Percentiles rank a stretch among this genome's conserved stretches.
phyloP scores from a whole-genome alignment of 30 jellyfish, hydroid and myxozoan genomes.

The Aurelia aurita region DNA sequence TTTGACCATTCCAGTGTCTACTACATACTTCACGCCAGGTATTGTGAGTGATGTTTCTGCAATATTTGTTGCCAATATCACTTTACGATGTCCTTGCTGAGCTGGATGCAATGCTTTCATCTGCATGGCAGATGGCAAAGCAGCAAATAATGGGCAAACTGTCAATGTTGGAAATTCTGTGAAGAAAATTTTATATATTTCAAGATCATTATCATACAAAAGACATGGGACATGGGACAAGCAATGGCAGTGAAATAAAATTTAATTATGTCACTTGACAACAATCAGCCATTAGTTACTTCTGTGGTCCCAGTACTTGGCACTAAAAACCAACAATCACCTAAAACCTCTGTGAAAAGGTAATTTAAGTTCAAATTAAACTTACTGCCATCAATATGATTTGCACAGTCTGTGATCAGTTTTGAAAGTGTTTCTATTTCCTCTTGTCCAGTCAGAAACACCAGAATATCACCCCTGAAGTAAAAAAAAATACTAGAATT shows the following conservation, averaged over 20 bases:
- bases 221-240: not conserved
- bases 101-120: slow-evolving; percentile 78
- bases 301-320: too few species aligned
- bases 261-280: too few species aligned
- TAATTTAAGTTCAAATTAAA: not conserved
- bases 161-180: slow-evolving; percentile 73
- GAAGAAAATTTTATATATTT: not conserved
- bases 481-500: not conserved
- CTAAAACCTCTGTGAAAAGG: too few species aligned
- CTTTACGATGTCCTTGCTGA: slow-evolving; percentile 84
- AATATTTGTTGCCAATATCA: slow-evolving; percentile 94
- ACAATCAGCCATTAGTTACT: too few species aligned
- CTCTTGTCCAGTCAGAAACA: slow-evolving; percentile 98
- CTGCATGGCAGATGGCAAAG: slow-evolving; percentile 89
- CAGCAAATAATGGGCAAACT: slow-evolving; percentile 96
- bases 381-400: slow-evolving; percentile 71
- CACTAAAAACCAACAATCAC: too few species aligned
- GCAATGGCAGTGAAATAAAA: too few species aligned
- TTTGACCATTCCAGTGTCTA: slow-evolving; percentile 98
- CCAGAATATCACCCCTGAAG: slow-evolving; percentile 87
- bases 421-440: slow-evolving; percentile 87
- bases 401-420: slow-evolving; percentile 72
- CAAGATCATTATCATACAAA: not conserved
- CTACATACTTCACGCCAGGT: slow-evolving; percentile 93
- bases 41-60: slow-evolving; percentile 99